phyloP scores from a whole-genome alignment of 2,888 invertebrate species.

The Teinopalpus imperialis region DNA sequence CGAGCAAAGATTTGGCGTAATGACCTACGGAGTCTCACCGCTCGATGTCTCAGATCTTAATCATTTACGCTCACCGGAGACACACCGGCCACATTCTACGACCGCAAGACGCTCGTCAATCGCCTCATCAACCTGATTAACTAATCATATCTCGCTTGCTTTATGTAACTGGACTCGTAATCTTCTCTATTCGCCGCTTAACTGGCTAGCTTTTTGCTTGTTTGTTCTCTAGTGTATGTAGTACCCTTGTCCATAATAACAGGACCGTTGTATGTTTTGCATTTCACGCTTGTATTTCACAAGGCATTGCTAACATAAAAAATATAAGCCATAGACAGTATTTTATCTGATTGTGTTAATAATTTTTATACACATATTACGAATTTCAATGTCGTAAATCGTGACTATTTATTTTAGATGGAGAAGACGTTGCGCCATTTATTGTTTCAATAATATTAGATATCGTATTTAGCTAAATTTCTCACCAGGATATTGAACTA shows the following conservation, averaged over 20 bases:
- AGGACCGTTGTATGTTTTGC: constrained; percentile 5
- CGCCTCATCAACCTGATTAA: constrained; percentile 37
- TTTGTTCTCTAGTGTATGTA: constrained; percentile 4
- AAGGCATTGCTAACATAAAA: too few species aligned
- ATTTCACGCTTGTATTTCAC: too few species aligned
- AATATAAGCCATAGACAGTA: too few species aligned
- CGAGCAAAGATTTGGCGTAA: constrained; percentile 45
- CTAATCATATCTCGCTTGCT: constrained; percentile 42
- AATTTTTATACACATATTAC: too few species aligned
- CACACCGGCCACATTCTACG: constrained; percentile 39
- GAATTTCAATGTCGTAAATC: too few species aligned
- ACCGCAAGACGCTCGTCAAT: constrained; percentile 31
- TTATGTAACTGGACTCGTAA: constrained; percentile 30
- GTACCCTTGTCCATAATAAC: constrained; percentile 10
- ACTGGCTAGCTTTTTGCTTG: constrained; percentile 12
- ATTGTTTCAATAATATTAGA: too few species aligned
- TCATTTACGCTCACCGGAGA: constrained; percentile 38
- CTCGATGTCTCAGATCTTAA: constrained; percentile 47
- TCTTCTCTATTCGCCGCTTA: constrained; percentile 20
- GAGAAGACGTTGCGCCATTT: too few species aligned
- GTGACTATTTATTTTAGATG: too few species aligned
- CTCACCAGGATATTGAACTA: too few species aligned
- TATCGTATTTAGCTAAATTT: too few species aligned
- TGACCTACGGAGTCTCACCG: constrained; percentile 40
- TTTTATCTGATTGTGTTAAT: too few species aligned